Conservation (phyloP, 92 coral and sea anemone genomes). For the Porites evermanni region DNA sequence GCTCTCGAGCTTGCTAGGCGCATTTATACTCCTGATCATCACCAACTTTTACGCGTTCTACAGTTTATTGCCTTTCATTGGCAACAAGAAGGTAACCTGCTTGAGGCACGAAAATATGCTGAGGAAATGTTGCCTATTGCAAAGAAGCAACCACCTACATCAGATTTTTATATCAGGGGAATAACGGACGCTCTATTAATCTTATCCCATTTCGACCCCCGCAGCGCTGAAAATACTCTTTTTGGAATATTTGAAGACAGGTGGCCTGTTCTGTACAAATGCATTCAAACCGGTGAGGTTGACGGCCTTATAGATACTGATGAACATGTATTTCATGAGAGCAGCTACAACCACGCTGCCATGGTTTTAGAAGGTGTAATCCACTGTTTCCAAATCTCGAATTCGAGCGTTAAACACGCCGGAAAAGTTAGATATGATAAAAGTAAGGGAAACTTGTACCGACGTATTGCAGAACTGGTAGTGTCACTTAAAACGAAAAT, state of each 20-base stretch:
- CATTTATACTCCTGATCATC: not conserved
- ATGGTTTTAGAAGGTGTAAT: not conserved
- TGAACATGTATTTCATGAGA: not conserved
- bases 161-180: not conserved
- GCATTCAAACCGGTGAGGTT: not conserved
- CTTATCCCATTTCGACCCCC: not conserved
- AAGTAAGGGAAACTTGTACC: not conserved
- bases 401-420: not conserved
- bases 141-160: not conserved
- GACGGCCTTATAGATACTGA: not conserved
- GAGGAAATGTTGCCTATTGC: not conserved
- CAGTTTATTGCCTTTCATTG: not conserved
- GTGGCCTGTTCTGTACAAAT: constrained; percentile 2
- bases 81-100: not conserved
- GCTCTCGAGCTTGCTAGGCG: not conserved
- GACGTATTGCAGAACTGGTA: not conserved
- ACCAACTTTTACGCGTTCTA: not conserved
- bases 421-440: not conserved
- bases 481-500: not conserved
- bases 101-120: not conserved
- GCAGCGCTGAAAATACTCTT: not conserved
- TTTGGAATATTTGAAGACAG: not conserved
- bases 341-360: constrained; percentile 4
- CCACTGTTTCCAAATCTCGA: not conserved
- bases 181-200: not conserved